These are phyloP conservation scores for Butorides virescens DNA, from an alignment of 2,113 vertebrate genomes.

Conservation along the genomic window DNA sequence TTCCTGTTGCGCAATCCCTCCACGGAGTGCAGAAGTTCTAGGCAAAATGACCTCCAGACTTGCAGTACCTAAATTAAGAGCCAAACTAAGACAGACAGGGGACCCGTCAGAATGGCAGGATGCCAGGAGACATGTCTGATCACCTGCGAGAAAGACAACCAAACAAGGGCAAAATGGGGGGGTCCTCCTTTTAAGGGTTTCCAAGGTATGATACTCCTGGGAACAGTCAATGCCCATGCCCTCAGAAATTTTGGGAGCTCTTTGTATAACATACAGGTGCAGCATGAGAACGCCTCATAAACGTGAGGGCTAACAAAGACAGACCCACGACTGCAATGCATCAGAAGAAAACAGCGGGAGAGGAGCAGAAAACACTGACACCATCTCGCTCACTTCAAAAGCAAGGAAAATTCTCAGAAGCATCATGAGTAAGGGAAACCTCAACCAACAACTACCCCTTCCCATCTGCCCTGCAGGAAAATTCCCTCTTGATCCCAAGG, in stretches of 20 bases:
- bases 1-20: neutral
- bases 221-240: neutral
- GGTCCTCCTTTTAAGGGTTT: neutral
- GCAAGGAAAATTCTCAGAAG: neutral
- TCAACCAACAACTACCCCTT: neutral
- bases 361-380: neutral
- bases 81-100: neutral
- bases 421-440: neutral
- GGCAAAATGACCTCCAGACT: neutral
- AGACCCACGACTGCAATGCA: rapidly evolving
- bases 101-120: neutral
- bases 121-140: neutral
- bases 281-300: neutral
- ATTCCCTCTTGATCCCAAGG: neutral
- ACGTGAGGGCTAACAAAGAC: neutral
- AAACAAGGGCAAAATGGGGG: neutral
- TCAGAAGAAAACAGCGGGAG: neutral
- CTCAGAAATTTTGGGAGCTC: neutral
- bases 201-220: neutral
- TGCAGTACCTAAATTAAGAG: neutral
- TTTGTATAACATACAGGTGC: neutral
- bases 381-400: neutral
- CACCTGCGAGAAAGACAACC: neutral
- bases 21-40: neutral
- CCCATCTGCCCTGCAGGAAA: neutral